A percentile compares a stretch with the other conserved stretches of the same genome.
Conservation (phyloP, 2,113 vertebrate species). For the Pelvicachromis taeniatus region DNA sequence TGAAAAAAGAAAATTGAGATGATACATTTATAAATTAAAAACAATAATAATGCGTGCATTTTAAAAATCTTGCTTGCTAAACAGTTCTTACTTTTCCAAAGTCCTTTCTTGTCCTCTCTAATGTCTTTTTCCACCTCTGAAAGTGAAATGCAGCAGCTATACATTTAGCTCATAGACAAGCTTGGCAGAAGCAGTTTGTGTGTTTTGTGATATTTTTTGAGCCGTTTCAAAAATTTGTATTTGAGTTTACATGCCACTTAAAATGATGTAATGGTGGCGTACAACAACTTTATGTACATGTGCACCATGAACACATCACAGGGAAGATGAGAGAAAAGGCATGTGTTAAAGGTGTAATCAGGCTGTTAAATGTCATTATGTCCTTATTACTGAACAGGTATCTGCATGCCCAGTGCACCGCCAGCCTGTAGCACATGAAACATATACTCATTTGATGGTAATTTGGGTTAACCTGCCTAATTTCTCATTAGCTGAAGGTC, state of each 20-base stretch:
- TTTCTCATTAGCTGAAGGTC: neutral
- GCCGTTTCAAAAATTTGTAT: neutral
- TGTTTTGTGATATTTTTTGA: neutral
- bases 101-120: neutral
- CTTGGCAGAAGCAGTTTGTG: neutral
- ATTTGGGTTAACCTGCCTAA: neutral
- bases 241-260: neutral
- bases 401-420: neutral
- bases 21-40: neutral
- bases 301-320: neutral
- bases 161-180: neutral
- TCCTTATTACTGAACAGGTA: neutral
- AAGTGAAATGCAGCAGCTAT: neutral
- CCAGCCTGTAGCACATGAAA: neutral
- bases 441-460: neutral
- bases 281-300: neutral
- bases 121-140: neutral
- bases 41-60: neutral
- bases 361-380: neutral
- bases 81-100: neutral
- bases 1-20: neutral
- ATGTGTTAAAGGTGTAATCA: neutral
- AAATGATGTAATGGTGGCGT: accelerated
- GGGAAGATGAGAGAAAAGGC: neutral
- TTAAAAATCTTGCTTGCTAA: neutral